These are phyloP conservation scores for Zeuzera pyrina DNA, from an alignment of 2,888 invertebrate species.

Conservation along the genomic window DNA sequence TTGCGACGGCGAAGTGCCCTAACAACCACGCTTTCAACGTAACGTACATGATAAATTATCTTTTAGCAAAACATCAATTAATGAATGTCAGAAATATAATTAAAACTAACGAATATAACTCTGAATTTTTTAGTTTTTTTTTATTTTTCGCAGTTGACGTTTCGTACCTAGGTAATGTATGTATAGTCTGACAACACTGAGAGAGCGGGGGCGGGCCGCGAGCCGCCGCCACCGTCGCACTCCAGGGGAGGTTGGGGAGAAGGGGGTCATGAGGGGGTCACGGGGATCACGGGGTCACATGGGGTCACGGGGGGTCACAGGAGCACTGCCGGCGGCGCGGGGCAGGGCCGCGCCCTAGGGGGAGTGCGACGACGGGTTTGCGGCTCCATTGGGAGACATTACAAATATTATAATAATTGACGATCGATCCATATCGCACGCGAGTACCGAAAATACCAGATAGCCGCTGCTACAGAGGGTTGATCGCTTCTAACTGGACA, in stretches of 20 bases:
- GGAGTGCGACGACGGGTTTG: too few species aligned
- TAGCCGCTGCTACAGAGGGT: too few species aligned
- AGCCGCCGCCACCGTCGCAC: conserved; percentile 17
- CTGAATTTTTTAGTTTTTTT: conserved; percentile 36
- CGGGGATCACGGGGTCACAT: conserved; percentile 2
- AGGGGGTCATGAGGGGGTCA: too few species aligned
- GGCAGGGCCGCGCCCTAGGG: too few species aligned
- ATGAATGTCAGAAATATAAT: conserved; percentile 71
- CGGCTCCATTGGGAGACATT: too few species aligned
- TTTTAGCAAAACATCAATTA: conserved; percentile 70
- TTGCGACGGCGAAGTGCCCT: conserved; percentile 27
- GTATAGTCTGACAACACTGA: conserved; percentile 18
- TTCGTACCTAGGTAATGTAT: conserved; percentile 28
- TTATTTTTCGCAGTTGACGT: conserved; percentile 40
- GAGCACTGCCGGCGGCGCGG: too few species aligned
- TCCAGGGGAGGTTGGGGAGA: not conserved
- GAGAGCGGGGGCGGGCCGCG: conserved; percentile 36
- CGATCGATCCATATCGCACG: too few species aligned
- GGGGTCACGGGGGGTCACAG: conserved; percentile 18
- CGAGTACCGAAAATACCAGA: too few species aligned
- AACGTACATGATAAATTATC: conserved; percentile 64
- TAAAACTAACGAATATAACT: conserved; percentile 70
- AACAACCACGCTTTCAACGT: conserved; percentile 40
- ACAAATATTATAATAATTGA: too few species aligned
- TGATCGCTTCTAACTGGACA: too few species aligned